A percentile compares a stretch with the other conserved stretches of the same genome.
These are phyloP conservation scores for Cheiracanthium punctorium DNA, from an alignment of 2,888 invertebrate species.

Conservation along the genomic window DNA sequence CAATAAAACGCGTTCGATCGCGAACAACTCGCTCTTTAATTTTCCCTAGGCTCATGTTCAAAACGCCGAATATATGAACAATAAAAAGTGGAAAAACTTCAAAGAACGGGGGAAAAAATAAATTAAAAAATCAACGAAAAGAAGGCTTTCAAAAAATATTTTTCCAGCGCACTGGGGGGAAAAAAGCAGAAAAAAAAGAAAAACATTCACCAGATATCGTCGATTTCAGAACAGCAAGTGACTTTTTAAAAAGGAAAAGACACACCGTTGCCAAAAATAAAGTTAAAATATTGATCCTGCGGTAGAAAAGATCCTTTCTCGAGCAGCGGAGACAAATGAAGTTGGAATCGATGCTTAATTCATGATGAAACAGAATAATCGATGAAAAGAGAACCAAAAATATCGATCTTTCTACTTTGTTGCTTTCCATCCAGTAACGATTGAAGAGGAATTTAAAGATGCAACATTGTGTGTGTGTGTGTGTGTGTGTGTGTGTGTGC, in stretches of 20 bases:
- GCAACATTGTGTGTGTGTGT: not conserved
- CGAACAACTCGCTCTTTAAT: too few relatives aligned
- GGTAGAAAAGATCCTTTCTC: not conserved
- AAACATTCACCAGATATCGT: too few relatives aligned
- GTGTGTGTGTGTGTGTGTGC: too few relatives aligned
- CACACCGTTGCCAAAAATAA: constrained; percentile 7
- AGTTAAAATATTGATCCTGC: not conserved
- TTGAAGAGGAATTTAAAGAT: not conserved
- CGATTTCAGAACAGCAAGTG: not conserved
- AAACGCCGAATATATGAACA: too few relatives aligned
- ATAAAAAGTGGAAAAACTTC: too few relatives aligned
- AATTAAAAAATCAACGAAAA: too few relatives aligned
- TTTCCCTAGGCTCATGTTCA: too few relatives aligned
- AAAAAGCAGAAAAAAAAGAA: too few relatives aligned
- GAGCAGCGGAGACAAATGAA: not conserved
- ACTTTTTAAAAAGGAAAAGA: not conserved
- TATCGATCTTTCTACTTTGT: not conserved
- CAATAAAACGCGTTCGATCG: too few relatives aligned
- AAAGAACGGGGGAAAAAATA: too few relatives aligned
- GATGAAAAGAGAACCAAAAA: not conserved
- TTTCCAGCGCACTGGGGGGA: too few relatives aligned
- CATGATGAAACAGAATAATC: constrained; percentile 10
- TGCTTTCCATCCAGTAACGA: not conserved
- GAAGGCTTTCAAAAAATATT: too few relatives aligned
- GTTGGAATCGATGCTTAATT: constrained; percentile 5